phyloP scores from a whole-genome alignment of 2,888 invertebrate genomes.

The Spisula subtruncata region DNA sequence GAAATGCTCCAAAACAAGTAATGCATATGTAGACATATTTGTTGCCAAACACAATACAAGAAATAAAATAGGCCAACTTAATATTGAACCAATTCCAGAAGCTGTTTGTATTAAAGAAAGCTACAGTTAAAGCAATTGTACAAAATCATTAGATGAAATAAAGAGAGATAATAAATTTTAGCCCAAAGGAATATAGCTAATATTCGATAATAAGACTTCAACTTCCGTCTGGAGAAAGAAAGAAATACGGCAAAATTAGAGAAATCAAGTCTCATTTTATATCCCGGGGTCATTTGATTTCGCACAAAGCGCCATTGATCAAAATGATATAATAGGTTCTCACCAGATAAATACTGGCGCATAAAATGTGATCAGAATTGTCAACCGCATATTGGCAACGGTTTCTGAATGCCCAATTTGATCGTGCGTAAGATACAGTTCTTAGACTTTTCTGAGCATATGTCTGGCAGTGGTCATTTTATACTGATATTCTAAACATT shows the following conservation, averaged over 20 bases:
- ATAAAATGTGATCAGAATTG: neutral
- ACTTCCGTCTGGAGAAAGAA: neutral
- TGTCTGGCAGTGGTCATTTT: neutral
- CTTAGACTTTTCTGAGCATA: neutral
- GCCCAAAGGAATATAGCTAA: neutral
- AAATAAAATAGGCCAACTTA: no score
- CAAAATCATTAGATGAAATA: slow-evolving; percentile 2
- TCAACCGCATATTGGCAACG: neutral
- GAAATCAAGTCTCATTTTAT: slow-evolving; percentile 16
- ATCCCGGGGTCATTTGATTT: slow-evolving; percentile 23
- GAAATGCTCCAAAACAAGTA: no score
- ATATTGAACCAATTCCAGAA: neutral
- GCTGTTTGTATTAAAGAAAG: neutral
- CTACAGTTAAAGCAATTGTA: neutral
- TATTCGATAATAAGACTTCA: slow-evolving; percentile 15
- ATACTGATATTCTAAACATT: neutral
- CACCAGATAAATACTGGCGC: slow-evolving; percentile 13
- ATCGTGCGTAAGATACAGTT: neutral
- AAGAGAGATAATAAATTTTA: neutral
- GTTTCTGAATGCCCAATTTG: slow-evolving; percentile 9
- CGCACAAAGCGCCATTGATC: slow-evolving; percentile 23
- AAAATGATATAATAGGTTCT: slow-evolving; percentile 26
- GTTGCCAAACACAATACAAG: no score
- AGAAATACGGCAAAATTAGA: slow-evolving; percentile 22
- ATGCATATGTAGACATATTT: no score